phyloP scores from a whole-genome alignment of 1,140 invertebrate species.

The Proctacanthus coquilletti region DNA sequence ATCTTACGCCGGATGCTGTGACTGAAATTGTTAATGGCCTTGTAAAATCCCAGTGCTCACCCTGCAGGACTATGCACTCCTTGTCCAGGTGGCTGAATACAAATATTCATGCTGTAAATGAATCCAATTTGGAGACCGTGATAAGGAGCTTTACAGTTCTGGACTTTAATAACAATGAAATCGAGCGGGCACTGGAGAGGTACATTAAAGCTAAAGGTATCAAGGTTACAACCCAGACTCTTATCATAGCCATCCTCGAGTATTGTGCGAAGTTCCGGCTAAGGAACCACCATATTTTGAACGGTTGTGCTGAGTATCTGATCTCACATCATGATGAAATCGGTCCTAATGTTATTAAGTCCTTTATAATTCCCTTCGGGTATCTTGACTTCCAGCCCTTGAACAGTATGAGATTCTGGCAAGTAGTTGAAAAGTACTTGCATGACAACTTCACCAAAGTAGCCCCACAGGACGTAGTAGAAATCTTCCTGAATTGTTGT shows the following conservation, averaged over 20 bases:
- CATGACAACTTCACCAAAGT: constrained; percentile 43
- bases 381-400: constrained; percentile 40
- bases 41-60: constrained; percentile 26
- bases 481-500: constrained; percentile 46
- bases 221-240: constrained; percentile 34
- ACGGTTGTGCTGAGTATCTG: constrained; percentile 41
- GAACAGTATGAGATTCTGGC: constrained; percentile 42
- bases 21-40: constrained; percentile 38
- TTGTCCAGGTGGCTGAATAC: constrained; percentile 42
- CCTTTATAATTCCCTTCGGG: constrained; percentile 46
- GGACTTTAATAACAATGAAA: constrained; percentile 36
- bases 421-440: constrained; percentile 37
- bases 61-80: constrained; percentile 31
- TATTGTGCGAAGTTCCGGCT: constrained; percentile 44
- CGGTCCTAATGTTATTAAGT: constrained; percentile 36
- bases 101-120: constrained; percentile 42
- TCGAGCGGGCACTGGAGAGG: constrained; percentile 42
- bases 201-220: constrained; percentile 39
- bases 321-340: constrained; percentile 34
- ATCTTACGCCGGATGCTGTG: constrained; percentile 37
- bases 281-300: constrained; percentile 39
- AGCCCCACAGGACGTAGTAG: constrained; percentile 37
- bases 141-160: constrained; percentile 38
- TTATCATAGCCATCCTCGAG: constrained; percentile 44
- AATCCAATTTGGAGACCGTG: constrained; percentile 41